Percentiles rank a stretch among this genome's conserved stretches.
phyloP scores from a whole-genome alignment of 2,113 vertebrate genomes.

The Rafetus swinhoei region DNA sequence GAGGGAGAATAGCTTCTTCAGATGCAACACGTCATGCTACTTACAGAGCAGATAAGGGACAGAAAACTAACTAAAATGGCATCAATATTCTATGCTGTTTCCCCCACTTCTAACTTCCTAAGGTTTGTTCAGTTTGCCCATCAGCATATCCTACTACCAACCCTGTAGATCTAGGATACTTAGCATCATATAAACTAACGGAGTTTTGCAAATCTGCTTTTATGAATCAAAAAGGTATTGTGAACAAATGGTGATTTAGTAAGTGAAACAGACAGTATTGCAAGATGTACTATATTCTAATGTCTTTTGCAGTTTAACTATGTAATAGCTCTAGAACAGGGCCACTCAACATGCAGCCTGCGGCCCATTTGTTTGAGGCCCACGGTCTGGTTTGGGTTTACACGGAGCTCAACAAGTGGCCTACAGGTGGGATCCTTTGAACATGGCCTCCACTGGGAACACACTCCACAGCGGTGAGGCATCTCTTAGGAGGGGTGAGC shows the following conservation, averaged over 20 bases:
- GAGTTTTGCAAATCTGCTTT: background rate
- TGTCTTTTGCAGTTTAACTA: background rate
- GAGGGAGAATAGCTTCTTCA: background rate
- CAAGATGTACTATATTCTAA: background rate
- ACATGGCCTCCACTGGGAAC: no score
- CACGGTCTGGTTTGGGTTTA: no score
- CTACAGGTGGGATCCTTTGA: no score
- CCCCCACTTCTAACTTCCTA: background rate
- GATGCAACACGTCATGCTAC: background rate
- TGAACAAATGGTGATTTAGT: background rate
- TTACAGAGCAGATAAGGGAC: background rate
- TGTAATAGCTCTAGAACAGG: background rate
- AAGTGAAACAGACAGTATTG: background rate
- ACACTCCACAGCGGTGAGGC: no score
- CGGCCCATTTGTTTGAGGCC: no score
- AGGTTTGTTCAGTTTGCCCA: background rate
- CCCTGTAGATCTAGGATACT: background rate
- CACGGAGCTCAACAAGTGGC: no score
- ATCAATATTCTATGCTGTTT: background rate
- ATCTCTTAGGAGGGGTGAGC: no score
- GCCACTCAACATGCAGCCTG: no score
- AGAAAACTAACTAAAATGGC: background rate
- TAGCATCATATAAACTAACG: background rate
- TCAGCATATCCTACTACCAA: background rate
- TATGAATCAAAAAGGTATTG: background rate